These are phyloP conservation scores for Isichthys henryi DNA, from an alignment of 2,113 vertebrate genomes.

Conservation along the genomic window DNA sequence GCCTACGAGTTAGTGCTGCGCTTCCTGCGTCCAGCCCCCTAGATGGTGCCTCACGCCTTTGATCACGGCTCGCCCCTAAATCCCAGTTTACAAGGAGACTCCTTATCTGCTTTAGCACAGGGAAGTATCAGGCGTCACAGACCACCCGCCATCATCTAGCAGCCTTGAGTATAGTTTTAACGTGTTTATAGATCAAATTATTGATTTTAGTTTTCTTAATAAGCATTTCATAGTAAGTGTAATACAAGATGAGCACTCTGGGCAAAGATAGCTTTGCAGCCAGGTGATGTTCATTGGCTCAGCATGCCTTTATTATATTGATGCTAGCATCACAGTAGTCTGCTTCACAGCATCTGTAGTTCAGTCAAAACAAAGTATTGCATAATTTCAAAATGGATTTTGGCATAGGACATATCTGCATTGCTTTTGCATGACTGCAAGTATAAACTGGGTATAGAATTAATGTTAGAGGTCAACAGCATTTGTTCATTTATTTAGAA, in stretches of 20 bases:
- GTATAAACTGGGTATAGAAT: background rate
- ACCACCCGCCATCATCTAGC: background rate
- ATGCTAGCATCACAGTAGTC: background rate
- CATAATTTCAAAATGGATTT: background rate
- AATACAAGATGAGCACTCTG: background rate
- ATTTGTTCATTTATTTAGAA: background rate
- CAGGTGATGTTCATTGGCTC: background rate
- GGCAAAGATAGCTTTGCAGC: background rate
- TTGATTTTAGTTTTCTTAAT: background rate
- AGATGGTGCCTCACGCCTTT: background rate
- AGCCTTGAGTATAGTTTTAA: background rate
- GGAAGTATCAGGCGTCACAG: background rate
- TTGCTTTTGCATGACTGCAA: background rate
- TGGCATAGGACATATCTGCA: background rate
- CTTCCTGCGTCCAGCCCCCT: constrained; percentile 36
- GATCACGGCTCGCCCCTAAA: background rate
- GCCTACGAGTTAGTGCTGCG: constrained; percentile 69
- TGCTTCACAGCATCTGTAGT: background rate
- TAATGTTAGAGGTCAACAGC: background rate
- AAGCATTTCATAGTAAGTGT: background rate
- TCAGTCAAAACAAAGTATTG: background rate
- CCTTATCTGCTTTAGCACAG: background rate
- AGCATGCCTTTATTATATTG: background rate
- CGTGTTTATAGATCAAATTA: background rate
- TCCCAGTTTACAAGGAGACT: background rate